A percentile compares a stretch with the other conserved stretches of the same genome.
Evolutionary conservation across 2,888 invertebrate species (phyloP).

Genomic region (Panopea generosa): DNA sequence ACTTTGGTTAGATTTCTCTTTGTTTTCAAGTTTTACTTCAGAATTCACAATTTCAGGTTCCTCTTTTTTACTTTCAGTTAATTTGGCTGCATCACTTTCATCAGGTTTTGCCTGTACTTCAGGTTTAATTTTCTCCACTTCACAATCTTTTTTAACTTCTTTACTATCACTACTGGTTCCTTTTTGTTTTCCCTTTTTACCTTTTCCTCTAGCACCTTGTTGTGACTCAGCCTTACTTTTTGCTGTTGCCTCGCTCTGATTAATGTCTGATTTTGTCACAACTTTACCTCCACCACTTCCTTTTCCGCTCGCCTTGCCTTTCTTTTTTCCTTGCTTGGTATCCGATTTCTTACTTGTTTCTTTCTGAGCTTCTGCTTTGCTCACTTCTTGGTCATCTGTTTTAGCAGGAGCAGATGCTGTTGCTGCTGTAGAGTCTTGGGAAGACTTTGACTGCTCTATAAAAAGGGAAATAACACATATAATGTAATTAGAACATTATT

Average conservation of each 20-base stretch:
- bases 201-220: conserved; percentile 4
- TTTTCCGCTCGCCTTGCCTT: background rate
- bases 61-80: background rate
- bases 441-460: too few species aligned
- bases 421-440: background rate
- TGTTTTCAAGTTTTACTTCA: conserved; percentile 1
- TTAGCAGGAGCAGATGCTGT: background rate
- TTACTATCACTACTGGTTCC: conserved; percentile 9
- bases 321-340: conserved; percentile 7
- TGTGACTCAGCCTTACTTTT: conserved; percentile 6
- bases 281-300: background rate
- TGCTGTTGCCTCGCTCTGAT: background rate
- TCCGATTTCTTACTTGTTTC: conserved; percentile 6
- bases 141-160: background rate
- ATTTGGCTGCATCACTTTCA: background rate
- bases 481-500: too few species aligned
- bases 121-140: conserved; percentile 1
- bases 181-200: conserved; percentile 20
- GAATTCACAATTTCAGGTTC: background rate
- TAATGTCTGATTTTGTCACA: background rate
- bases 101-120: conserved; percentile 3
- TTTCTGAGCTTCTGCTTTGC: background rate
- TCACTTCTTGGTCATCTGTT: background rate
- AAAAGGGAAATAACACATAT: too few species aligned
- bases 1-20: conserved; percentile 1